Conservation (phyloP, 2,113 vertebrate genomes). For the Cyanocitta stelleri region DNA sequence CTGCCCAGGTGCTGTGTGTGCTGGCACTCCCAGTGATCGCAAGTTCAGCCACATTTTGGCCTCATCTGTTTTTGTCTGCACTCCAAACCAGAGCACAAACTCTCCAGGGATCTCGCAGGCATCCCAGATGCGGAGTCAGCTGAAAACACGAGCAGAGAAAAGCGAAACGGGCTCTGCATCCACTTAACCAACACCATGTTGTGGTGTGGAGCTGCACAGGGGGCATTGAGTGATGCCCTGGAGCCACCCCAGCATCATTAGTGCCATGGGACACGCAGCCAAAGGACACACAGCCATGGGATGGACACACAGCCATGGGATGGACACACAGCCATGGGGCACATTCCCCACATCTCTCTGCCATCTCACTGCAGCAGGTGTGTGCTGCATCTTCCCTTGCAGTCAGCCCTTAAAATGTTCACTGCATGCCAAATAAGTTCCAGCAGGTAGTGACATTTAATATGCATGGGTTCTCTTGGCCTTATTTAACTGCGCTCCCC, state of each 20-base stretch:
- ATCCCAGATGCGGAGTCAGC: not conserved
- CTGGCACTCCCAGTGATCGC: not conserved
- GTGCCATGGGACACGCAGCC: not conserved
- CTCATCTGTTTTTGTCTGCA: not conserved
- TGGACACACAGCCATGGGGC: not conserved
- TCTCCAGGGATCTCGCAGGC: not conserved
- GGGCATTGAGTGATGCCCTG: not conserved
- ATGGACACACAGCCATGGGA: not conserved
- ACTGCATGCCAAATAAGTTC: not conserved
- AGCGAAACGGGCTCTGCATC: not conserved
- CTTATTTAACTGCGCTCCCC: not conserved
- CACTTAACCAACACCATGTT: accelerated
- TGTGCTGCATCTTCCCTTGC: not conserved
- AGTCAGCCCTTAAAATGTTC: not conserved
- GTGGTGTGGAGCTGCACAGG: not conserved
- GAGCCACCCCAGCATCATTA: accelerated
- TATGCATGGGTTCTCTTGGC: not conserved
- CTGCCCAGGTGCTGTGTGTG: not conserved
- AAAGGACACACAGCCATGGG: not conserved
- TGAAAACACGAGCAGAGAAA: not conserved
- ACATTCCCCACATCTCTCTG: not conserved
- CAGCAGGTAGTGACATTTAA: not conserved
- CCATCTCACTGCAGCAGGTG: accelerated
- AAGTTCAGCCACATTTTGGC: not conserved
- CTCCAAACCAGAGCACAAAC: not conserved